A percentile compares a stretch with the other conserved stretches of the same genome.
Conservation (phyloP, 1,140 invertebrate species). For the Pantala flavescens region DNA sequence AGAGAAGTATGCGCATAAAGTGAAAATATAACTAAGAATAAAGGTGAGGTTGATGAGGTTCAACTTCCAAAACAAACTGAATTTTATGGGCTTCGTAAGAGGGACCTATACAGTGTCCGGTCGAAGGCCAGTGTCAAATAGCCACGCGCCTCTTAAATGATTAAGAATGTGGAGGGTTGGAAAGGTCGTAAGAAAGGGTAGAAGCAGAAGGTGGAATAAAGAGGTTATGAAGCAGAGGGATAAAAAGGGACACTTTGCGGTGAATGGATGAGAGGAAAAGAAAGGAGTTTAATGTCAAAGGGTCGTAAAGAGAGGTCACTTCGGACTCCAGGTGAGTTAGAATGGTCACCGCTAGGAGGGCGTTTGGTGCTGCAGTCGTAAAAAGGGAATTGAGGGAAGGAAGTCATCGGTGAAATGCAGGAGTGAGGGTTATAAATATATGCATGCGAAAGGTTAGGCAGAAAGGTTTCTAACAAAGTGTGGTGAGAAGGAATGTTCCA, state of each 20-base stretch:
- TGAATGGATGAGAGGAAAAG: not conserved
- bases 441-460: not conserved
- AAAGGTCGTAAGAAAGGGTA: not conserved
- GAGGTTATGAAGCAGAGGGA: not conserved
- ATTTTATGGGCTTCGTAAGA: no score
- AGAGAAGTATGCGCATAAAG: no score
- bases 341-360: not conserved
- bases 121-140: no score
- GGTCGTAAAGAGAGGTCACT: conserved; percentile 7
- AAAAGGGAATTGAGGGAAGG: not conserved
- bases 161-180: not conserved
- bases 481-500: not conserved
- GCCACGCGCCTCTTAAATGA: no score
- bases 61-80: no score
- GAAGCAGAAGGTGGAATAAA: not conserved
- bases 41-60: no score
- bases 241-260: not conserved
- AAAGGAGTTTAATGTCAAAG: not conserved
- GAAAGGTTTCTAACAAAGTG: not conserved
- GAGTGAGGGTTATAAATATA: not conserved
- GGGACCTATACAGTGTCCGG: no score
- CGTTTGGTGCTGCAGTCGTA: not conserved
- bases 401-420: not conserved
- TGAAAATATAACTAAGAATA: no score
- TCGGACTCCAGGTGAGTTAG: not conserved